phyloP scores from a whole-genome alignment of 2,888 invertebrate genomes.

The Hypercompe scribonia region DNA sequence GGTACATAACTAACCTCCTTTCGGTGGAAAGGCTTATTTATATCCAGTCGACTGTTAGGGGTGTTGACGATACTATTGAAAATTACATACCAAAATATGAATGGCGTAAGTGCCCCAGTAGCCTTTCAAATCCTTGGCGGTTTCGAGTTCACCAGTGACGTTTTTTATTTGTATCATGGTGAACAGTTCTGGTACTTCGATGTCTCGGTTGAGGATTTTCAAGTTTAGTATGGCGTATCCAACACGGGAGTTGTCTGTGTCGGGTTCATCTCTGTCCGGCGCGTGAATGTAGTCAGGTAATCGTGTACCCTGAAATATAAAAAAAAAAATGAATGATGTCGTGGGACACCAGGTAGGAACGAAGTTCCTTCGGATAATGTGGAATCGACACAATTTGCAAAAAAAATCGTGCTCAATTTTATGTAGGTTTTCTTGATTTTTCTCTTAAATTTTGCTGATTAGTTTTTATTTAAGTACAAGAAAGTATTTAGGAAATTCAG shows the following conservation, averaged over 20 bases:
- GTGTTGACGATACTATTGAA: background rate
- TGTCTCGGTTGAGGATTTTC: conserved; percentile 59
- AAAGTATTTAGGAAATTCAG: no score
- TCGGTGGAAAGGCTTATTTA: no score
- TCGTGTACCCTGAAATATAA: conserved; percentile 59
- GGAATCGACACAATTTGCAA: no score
- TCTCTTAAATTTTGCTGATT: no score
- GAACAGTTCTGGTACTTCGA: conserved; percentile 67
- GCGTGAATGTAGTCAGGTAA: conserved; percentile 75
- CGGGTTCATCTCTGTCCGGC: conserved; percentile 84
- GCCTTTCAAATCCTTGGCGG: conserved; percentile 76
- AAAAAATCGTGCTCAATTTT: no score
- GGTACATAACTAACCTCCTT: no score
- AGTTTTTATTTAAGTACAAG: no score
- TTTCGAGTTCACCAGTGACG: conserved; percentile 76
- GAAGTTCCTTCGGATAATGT: no score
- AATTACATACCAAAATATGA: conserved; percentile 74
- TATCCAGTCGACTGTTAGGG: no score
- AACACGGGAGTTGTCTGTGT: conserved; percentile 84
- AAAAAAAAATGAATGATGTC: no score
- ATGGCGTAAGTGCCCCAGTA: conserved; percentile 87
- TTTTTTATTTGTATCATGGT: conserved; percentile 68
- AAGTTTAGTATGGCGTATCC: conserved; percentile 78
- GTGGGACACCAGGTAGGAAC: no score
- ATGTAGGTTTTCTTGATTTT: no score